Conservation (phyloP, 2,888 invertebrate genomes). For the Stenotaenia linearis region DNA sequence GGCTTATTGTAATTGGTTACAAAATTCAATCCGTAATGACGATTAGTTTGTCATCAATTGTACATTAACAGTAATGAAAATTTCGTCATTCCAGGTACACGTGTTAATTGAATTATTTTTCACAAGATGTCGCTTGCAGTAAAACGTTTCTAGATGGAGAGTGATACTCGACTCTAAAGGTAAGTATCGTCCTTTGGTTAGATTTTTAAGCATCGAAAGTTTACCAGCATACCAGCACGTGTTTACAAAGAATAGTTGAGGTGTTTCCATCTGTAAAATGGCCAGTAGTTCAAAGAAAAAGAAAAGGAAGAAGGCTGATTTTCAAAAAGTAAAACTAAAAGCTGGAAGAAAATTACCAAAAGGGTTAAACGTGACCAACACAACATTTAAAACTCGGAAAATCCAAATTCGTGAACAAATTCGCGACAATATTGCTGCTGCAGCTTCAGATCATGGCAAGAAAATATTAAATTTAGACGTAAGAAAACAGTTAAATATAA, state of each 20-base stretch:
- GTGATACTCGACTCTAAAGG: not conserved
- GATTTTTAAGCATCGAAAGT: too few relatives aligned
- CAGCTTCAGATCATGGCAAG: constrained; percentile 62
- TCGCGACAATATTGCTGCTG: constrained; percentile 50
- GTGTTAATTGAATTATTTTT: not conserved
- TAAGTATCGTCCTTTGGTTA: not conserved
- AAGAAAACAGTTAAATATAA: constrained; percentile 18
- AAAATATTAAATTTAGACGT: constrained; percentile 59
- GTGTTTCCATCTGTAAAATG: constrained; percentile 50
- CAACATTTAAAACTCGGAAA: constrained; percentile 80
- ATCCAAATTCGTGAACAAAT: constrained; percentile 76
- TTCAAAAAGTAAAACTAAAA: constrained; percentile 83
- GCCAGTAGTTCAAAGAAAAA: constrained; percentile 59
- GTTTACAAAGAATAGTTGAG: not conserved
- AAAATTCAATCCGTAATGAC: too few relatives aligned
- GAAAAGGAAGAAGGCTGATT: constrained; percentile 74
- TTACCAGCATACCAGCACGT: not conserved
- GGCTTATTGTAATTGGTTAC: not conserved
- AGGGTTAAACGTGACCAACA: constrained; percentile 82
- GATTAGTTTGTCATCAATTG: not conserved
- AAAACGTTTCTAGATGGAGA: not conserved
- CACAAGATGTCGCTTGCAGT: not conserved
- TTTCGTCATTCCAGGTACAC: not conserved
- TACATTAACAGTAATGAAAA: not conserved
- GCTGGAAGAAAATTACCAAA: constrained; percentile 72